These are phyloP conservation scores for Sebastes cheni DNA, from an alignment of 2,797 vertebrate species.

Conservation along the genomic window DNA sequence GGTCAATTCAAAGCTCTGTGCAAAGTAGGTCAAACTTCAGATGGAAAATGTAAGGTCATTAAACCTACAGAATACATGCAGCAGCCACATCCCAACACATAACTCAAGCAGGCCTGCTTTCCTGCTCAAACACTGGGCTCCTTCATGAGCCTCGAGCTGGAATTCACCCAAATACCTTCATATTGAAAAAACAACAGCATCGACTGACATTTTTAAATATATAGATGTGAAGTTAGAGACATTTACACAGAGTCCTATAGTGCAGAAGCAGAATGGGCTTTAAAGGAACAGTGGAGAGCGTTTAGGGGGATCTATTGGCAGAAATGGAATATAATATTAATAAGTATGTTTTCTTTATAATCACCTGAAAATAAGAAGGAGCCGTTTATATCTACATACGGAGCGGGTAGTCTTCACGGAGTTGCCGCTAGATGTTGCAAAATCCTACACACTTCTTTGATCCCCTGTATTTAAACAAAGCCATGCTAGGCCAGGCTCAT, in stretches of 20 bases:
- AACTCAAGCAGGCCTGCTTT: conserved; percentile 45
- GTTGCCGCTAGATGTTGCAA: too few relatives aligned
- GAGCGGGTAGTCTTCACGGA: too few relatives aligned
- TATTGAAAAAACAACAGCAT: not conserved
- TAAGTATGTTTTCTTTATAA: too few relatives aligned
- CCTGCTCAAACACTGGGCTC: conserved; percentile 42
- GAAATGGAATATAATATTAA: too few relatives aligned
- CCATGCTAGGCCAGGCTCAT: not conserved
- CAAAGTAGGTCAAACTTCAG: conserved; percentile 44
- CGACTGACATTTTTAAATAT: too few relatives aligned
- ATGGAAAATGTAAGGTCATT: conserved; percentile 11
- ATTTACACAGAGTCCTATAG: not conserved
- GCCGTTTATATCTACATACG: too few relatives aligned
- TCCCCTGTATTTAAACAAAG: not conserved
- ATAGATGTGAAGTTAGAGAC: not conserved
- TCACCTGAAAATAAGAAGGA: too few relatives aligned
- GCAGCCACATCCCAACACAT: conserved; percentile 11
- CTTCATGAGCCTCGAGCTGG: conserved; percentile 11
- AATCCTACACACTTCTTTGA: not conserved
- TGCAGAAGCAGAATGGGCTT: not conserved
- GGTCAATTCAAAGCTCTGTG: not conserved
- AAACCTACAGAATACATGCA: conserved; percentile 11
- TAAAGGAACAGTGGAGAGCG: too few relatives aligned
- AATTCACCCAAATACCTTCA: conserved; percentile 20
- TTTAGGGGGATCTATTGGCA: too few relatives aligned